phyloP scores from a whole-genome alignment of 2,888 invertebrate genomes.

The Ptychoptera contaminata region DNA sequence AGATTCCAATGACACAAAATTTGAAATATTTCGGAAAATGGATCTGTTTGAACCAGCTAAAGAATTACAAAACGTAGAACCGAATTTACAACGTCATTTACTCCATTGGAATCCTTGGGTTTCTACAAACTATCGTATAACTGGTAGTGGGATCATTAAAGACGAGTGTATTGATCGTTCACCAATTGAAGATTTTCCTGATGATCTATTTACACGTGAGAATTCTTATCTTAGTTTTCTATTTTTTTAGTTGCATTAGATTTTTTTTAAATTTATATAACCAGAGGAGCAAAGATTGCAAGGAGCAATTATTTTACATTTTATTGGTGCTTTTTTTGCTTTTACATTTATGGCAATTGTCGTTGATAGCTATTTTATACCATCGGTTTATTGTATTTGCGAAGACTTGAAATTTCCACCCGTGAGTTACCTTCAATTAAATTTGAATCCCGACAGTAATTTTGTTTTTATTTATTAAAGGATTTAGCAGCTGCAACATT shows the following conservation, averaged over 20 bases:
- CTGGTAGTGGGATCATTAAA: background rate
- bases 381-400: slow-evolving; percentile 77
- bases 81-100: too few species aligned
- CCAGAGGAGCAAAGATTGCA: slow-evolving; percentile 44
- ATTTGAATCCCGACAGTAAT: too few species aligned
- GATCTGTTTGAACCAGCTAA: too few species aligned
- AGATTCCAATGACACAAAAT: too few species aligned
- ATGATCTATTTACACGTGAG: slow-evolving; percentile 2
- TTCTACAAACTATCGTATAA: too few species aligned
- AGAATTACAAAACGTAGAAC: too few species aligned
- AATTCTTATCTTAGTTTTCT: background rate
- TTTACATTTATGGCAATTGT: slow-evolving; percentile 75
- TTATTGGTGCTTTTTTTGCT: slow-evolving; percentile 63
- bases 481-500: slow-evolving; percentile 96
- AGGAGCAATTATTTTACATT: slow-evolving; percentile 62
- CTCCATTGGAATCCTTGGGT: too few species aligned
- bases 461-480: slow-evolving; percentile 20
- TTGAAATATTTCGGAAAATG: too few species aligned
- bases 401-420: slow-evolving; percentile 53
- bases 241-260: background rate
- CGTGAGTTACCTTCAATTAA: background rate
- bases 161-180: background rate
- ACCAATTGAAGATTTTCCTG: slow-evolving; percentile 1
- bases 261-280: slow-evolving; percentile 30
- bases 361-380: slow-evolving; percentile 84